Evolutionary conservation across 2,797 vertebrate species (phyloP), one percentile per base, ranked within the genome.

Genomic region (Sebastes dallii): DNA sequence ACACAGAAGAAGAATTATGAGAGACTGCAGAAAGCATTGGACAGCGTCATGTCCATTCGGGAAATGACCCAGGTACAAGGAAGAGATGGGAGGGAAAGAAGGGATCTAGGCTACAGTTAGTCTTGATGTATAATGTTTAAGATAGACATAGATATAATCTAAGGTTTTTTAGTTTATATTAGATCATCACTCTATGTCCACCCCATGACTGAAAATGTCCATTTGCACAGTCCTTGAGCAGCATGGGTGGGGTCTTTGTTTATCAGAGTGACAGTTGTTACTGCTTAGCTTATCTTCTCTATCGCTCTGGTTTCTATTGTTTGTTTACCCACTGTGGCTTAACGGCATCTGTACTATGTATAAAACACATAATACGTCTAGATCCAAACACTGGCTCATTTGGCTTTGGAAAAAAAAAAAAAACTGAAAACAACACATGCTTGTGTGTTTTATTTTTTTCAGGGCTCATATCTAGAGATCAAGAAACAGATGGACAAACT

Each of bases 401-500:
- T 73, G 66, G 34, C 55, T 79, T 39, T 60, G 22, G 8, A 0
- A 5, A 32, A 29, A 61, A 39, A 29, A 6, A 2, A 34, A 25
- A 30, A 10, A n/a, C 11, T 69, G 30, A 55, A 39, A 86, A 24
- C 29, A 46, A 52, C 24, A 60, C 22, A 71, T 78, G 29, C 34
- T 54, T 83, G 67, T 13, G 2, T 25, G 24, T 39, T 24, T 56
- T 29, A 1, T 27, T 91, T 82, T 86, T 86, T 78, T 10, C 90
- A 99, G 98, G 99, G 99, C 27, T 99, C 98, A 3, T 99, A 99
- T 93, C 93, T 99, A 93, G 99, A 99, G 95, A 99, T 99, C 89
- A 99, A 99, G 95, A 99, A 99, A 89, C 98, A 99, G 95, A 99
- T 99, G 99, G 98, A 99, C 94, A 99, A 99, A 82, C 93, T 99